These are phyloP conservation scores for Diachasmimorpha longicaudata DNA, from an alignment of 1,140 invertebrate genomes.

Conservation along the genomic window DNA sequence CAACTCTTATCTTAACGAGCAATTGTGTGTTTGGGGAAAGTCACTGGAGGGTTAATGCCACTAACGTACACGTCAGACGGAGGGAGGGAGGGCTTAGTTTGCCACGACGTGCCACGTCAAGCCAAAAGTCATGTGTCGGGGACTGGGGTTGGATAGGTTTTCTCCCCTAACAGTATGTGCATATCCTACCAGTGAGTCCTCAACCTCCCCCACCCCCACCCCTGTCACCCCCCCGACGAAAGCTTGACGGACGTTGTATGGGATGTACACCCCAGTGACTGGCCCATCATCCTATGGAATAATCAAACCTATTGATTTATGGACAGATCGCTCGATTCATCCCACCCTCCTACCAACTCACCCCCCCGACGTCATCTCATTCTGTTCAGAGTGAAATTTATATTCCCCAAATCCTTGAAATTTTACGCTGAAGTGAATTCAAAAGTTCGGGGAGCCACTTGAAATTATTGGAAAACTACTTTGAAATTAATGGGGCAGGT, in stretches of 20 bases:
- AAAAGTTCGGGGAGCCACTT: neutral
- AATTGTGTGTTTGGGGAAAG: constrained; percentile 36
- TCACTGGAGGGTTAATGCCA: neutral
- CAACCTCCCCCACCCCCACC: neutral
- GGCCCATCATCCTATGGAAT: constrained; percentile 4
- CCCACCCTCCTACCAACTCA: neutral
- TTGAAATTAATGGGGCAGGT: neutral
- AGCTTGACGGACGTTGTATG: constrained; percentile 6
- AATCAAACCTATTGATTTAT: constrained; percentile 3
- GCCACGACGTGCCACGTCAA: constrained; percentile 1
- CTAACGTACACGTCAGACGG: constrained; percentile 11
- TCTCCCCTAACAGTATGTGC: neutral
- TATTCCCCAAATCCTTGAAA: constrained; percentile 2
- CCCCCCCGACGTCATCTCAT: neutral
- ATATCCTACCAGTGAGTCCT: neutral
- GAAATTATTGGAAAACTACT: neutral
- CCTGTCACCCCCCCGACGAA: neutral
- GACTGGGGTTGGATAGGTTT: neutral
- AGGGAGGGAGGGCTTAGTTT: constrained; percentile 9
- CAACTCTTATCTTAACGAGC: constrained; percentile 41
- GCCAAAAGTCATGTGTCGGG: constrained; percentile 1
- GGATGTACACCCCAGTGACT: constrained; percentile 4
- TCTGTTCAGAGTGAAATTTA: neutral
- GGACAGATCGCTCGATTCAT: neutral
- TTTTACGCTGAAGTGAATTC: neutral